A percentile compares a stretch with the other conserved stretches of the same genome.
phyloP scores from a whole-genome alignment of 2,113 vertebrate genomes.

The Lagopus leucura region DNA sequence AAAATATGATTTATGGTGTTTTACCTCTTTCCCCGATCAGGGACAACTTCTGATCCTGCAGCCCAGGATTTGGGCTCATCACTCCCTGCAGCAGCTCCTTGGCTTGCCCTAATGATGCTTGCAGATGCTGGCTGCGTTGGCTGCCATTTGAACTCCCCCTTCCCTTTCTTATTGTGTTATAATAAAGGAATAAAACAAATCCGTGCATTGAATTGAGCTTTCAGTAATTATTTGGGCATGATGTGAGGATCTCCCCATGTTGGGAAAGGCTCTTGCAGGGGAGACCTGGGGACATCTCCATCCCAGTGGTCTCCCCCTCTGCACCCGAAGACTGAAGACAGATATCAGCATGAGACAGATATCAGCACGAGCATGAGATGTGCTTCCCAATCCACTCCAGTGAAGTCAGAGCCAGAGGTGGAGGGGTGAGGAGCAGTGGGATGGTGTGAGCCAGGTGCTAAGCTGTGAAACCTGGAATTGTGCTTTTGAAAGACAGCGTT shows the following conservation, averaged over 20 bases:
- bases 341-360: not conserved
- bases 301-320: fast-evolving
- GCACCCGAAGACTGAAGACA: not conserved
- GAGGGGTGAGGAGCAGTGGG: not conserved
- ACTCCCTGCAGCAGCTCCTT: conserved; percentile 59
- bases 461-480: not conserved
- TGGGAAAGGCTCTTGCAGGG: not conserved
- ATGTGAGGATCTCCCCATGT: not conserved
- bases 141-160: conserved; percentile 42
- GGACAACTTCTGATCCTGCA: not conserved
- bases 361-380: not conserved
- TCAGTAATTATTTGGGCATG: not conserved
- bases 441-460: not conserved
- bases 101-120: conserved; percentile 65
- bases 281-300: not conserved
- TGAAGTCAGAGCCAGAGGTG: not conserved
- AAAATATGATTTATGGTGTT: conserved; percentile 10
- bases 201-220: not conserved
- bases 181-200: conserved; percentile 21
- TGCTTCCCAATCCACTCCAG: not conserved
- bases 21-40: not conserved
- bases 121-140: not conserved
- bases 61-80: fast-evolving
- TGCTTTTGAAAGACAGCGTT: not conserved
- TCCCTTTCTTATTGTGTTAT: not conserved